Conservation (phyloP, 2,888 invertebrate species). For the Cetonia aurata region DNA sequence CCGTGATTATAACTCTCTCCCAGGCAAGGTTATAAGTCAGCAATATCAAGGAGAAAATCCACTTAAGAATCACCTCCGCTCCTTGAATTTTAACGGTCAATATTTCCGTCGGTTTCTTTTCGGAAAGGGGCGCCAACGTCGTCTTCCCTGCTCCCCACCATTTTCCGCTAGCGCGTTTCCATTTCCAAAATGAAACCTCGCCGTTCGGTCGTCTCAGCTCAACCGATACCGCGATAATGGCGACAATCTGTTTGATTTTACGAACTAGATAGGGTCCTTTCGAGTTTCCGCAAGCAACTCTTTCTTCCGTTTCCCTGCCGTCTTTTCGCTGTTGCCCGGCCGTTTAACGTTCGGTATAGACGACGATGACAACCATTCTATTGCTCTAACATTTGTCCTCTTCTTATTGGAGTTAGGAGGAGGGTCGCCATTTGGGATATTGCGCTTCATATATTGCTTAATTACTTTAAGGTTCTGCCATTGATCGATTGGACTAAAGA, state of each 20-base stretch:
- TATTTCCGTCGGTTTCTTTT: slow-evolving; percentile 26
- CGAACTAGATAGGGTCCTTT: slow-evolving; percentile 20
- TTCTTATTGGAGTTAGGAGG: neutral
- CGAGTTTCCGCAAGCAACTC: slow-evolving; percentile 27
- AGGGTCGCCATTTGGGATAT: slow-evolving; percentile 18
- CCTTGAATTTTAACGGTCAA: slow-evolving; percentile 36
- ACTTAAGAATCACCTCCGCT: slow-evolving; percentile 22
- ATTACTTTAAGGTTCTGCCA: slow-evolving; percentile 11
- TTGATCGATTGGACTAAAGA: neutral
- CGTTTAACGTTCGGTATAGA: slow-evolving; percentile 9
- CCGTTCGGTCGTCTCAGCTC: slow-evolving; percentile 16
- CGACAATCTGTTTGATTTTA: slow-evolving; percentile 40
- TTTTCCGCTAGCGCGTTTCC: slow-evolving; percentile 3
- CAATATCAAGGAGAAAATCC: slow-evolving; percentile 31
- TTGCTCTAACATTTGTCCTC: slow-evolving; percentile 10
- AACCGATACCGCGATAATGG: slow-evolving; percentile 30
- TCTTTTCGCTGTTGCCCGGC: neutral
- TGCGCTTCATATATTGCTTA: slow-evolving; percentile 16
- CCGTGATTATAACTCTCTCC: too few relatives aligned
- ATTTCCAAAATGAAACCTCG: slow-evolving; percentile 29
- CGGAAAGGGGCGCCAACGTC: neutral
- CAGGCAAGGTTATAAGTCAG: neutral
- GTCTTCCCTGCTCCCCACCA: neutral
- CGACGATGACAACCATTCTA: slow-evolving; percentile 19
- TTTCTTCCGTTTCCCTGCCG: slow-evolving; percentile 15